A percentile compares a stretch with the other conserved stretches of the same genome.
Conservation (phyloP, 1,140 invertebrate species). For the Philotrypesis tridentata region DNA sequence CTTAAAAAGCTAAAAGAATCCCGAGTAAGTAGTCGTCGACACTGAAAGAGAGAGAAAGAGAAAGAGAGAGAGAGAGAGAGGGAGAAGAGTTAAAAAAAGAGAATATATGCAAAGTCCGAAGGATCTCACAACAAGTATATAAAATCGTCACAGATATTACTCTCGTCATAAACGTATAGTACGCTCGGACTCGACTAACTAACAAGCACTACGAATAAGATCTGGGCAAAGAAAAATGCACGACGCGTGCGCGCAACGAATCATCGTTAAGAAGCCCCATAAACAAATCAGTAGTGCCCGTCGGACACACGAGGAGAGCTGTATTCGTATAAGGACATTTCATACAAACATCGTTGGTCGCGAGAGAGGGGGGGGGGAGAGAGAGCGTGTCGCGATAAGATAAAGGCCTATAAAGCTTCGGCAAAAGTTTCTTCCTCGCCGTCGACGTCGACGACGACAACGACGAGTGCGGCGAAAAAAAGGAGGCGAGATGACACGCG, state of each 20-base stretch:
- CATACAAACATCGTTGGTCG: slow-evolving; percentile 9
- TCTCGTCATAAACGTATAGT: background rate
- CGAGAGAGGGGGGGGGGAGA: no score
- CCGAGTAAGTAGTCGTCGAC: background rate
- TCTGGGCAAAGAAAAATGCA: background rate
- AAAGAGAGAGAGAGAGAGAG: no score
- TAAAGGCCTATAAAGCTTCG: slow-evolving; percentile 22
- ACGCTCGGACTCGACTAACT: background rate
- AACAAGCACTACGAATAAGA: background rate
- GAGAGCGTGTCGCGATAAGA: slow-evolving; percentile 22
- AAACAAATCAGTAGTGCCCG: slow-evolving; percentile 51
- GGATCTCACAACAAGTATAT: background rate
- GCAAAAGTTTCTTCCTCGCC: background rate
- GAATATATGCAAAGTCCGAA: background rate
- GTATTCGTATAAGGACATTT: slow-evolving; percentile 8
- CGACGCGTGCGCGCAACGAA: background rate
- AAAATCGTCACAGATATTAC: background rate
- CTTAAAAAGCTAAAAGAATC: background rate
- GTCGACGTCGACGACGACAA: no score
- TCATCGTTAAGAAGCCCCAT: slow-evolving; percentile 38
- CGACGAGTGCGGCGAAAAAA: background rate
- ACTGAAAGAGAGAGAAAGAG: no score
- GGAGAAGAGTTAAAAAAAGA: background rate
- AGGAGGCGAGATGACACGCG: slow-evolving; percentile 13
- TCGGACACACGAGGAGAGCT: slow-evolving; percentile 34